Evolutionary conservation across 2,888 invertebrate genomes (phyloP), one percentile per base, ranked within the genome.

Genomic region (Meganola albula): DNA sequence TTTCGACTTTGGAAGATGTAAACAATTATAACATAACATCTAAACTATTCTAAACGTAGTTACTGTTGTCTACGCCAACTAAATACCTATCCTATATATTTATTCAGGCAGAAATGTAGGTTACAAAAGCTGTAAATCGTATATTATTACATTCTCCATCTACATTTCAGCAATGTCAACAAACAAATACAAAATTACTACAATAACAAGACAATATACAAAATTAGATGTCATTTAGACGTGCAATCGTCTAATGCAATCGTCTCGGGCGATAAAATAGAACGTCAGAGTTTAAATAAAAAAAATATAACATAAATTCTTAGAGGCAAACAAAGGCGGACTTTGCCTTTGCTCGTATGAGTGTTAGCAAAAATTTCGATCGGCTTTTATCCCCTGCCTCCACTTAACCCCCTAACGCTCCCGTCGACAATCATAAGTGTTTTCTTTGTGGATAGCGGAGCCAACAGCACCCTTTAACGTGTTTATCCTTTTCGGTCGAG

Each of bases 371-470:
- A 74, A 70, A 67, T 74, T 52, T 70, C 74, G 74, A 79, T 76
- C 74, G 77, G 74, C 78, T 76, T 66, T 58, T 57, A 63, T 57
- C 63, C 63, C 54, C 49, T 37, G 39, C 38, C 58, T 53, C 56
- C 56, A 48, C 45, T 44, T 40, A 48, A 50, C 57, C 58, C 59
- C 53, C 58, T 40, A 46, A 53, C 56, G 53, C 55, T 58, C 44
- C 42, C 65, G 58, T 60, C 60, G 67, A 71, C 74, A 75, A 64
- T 71, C 68, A 63, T 67, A 70, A 83, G 82, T 83, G 82, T 80
- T 84, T 82, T 82, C 83, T 82, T 79, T 82, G 79, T 73, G 79
- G 77, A 80, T 78, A 72, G 78, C 74, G 69, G 68, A 52, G 53
- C 53, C 54, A 53, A 54, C 73, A 67, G 70, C 66, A 73, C 78